Evolutionary conservation across 1,140 invertebrate genomes (phyloP).

Genomic region (Ruditapes philippinarum): DNA sequence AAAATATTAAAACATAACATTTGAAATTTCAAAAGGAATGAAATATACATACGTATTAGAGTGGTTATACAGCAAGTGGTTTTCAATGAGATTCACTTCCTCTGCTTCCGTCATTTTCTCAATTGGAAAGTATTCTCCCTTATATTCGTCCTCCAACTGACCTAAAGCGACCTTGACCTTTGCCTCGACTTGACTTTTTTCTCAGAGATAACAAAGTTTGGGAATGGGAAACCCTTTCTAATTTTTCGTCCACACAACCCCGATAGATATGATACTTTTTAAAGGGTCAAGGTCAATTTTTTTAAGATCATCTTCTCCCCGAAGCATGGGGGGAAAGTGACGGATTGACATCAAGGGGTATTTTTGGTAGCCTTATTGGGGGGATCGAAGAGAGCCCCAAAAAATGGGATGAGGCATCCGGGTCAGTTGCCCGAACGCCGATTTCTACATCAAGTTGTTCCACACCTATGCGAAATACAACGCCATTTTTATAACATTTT

Average conservation of each 20-base stretch:
- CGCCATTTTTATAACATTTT: no score
- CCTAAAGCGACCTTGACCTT: background rate
- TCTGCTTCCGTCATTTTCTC: slow-evolving; percentile 26
- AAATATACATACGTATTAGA: slow-evolving; percentile 21
- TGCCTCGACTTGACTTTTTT: background rate
- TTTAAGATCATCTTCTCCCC: background rate
- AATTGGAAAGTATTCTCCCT: slow-evolving; percentile 5
- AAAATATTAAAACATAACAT: no score
- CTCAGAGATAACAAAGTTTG: background rate
- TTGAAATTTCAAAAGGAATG: background rate
- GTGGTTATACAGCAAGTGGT: slow-evolving; percentile 52
- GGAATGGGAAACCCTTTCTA: slow-evolving; percentile 32
- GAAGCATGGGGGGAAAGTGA: background rate
- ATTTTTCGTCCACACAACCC: slow-evolving; percentile 16
- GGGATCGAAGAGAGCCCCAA: slow-evolving; percentile 24
- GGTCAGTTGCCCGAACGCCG: slow-evolving; percentile 35
- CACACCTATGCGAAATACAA: no score
- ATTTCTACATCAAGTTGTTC: slow-evolving; percentile 5
- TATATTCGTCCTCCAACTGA: background rate
- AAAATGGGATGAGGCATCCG: slow-evolving; percentile 40
- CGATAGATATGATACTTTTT: background rate
- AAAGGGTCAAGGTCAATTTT: background rate
- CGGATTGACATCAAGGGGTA: slow-evolving; percentile 1
- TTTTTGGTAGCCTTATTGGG: slow-evolving; percentile 44
- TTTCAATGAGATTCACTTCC: slow-evolving; percentile 20